These are phyloP conservation scores for Idaea straminata DNA, from an alignment of 2,888 invertebrate species.

Conservation along the genomic window DNA sequence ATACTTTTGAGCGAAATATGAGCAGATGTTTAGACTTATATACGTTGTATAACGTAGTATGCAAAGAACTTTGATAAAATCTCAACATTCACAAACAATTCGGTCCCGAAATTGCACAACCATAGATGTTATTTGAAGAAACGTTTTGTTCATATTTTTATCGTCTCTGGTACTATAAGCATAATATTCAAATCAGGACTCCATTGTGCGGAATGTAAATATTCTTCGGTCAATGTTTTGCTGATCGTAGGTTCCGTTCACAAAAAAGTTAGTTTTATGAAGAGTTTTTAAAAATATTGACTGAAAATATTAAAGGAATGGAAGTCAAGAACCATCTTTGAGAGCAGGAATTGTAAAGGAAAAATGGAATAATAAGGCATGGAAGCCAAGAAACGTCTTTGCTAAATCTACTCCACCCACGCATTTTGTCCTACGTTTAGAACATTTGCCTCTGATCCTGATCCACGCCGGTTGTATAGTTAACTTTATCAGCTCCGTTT, in stretches of 20 bases:
- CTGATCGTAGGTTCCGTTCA: slow-evolving; percentile 33
- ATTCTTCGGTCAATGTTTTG: slow-evolving; percentile 54
- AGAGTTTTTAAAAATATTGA: not conserved
- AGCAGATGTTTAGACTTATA: not conserved
- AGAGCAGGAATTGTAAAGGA: too few relatives aligned
- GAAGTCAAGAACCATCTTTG: too few relatives aligned
- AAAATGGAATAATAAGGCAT: too few relatives aligned
- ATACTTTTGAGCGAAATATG: not conserved
- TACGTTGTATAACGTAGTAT: not conserved
- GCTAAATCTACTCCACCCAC: too few relatives aligned
- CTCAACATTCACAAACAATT: not conserved
- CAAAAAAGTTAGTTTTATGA: slow-evolving; percentile 12
- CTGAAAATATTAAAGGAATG: too few relatives aligned
- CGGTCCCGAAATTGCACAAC: slow-evolving; percentile 31
- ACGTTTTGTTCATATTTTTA: slow-evolving; percentile 73
- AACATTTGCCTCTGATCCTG: too few relatives aligned
- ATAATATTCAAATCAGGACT: slow-evolving; percentile 76
- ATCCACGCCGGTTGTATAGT: too few relatives aligned
- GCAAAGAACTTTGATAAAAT: not conserved
- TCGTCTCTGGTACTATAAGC: slow-evolving; percentile 60
- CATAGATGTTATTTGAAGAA: slow-evolving; percentile 54
- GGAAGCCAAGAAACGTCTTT: too few relatives aligned
- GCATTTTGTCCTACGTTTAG: too few relatives aligned
- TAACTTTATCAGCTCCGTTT: too few relatives aligned
- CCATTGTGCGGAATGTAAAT: slow-evolving; percentile 71